phyloP scores from a whole-genome alignment of 92 coral and sea anemone species.

The Muricea muricata region DNA sequence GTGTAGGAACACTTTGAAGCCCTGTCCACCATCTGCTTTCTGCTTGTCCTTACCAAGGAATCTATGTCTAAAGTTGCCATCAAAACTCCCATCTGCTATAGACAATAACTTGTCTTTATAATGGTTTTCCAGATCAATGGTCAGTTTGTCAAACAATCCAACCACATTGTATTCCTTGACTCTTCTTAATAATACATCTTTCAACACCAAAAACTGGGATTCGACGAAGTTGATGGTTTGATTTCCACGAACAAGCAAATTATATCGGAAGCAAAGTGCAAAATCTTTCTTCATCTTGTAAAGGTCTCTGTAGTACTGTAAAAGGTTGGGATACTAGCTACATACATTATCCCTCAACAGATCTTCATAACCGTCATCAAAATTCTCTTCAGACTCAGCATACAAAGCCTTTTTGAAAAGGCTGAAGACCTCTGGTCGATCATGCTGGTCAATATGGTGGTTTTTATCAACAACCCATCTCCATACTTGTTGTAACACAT shows the following conservation, averaged over 20 bases:
- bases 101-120: constrained; percentile 64
- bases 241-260: constrained; percentile 63
- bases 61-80: constrained; percentile 66
- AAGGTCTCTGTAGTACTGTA: constrained; percentile 44
- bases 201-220: constrained; percentile 64
- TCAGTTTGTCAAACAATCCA: constrained; percentile 58
- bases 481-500: constrained; percentile 66
- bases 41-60: constrained; percentile 64
- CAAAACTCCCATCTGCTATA: constrained; percentile 75
- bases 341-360: constrained; percentile 49
- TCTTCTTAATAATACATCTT: constrained; percentile 63
- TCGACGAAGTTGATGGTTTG: constrained; percentile 71
- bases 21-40: background rate
- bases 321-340: constrained; percentile 35
- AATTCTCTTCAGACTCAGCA: constrained; percentile 54
- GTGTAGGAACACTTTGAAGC: background rate
- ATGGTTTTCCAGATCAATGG: constrained; percentile 64
- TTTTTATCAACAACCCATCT: constrained; percentile 59
- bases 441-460: constrained; percentile 34
- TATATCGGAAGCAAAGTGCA: constrained; percentile 49
- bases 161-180: constrained; percentile 69
- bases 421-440: constrained; percentile 62
- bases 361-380: constrained; percentile 62
- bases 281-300: constrained; percentile 38
- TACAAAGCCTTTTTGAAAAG: constrained; percentile 64